Evolutionary conservation across 2,797 vertebrate species (phyloP), one percentile per base, ranked within the genome.

Genomic region (Bovichtus diacanthus): DNA sequence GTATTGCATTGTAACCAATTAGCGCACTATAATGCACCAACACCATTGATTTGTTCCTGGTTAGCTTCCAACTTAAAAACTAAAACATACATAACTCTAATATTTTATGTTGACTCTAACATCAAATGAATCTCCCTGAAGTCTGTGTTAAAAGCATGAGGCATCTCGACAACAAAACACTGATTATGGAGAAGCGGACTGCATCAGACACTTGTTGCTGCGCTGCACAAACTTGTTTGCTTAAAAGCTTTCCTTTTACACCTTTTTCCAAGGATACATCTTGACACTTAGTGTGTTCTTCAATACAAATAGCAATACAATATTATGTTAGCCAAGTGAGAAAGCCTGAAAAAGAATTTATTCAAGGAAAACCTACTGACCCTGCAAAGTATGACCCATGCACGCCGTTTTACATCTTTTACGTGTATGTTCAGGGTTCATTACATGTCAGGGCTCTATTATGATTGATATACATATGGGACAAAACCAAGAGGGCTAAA

Each of bases 381-480:
- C 61, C 55, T 66, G n/a, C 27, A 74, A 64, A 81, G 34, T 15
- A 29, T 68, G 60, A 78, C 9, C 15, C 18, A 51, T 65, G 10
- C 31, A 54, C 43, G 23, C 56, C 55, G 46, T 44, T 83, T 70
- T 78, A 64, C 88, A 82, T 50, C 27, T 81, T 86, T 84, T 63
- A 80, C 83, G 80, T 86, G 62, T 55, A 67, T 80, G 70, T 73
- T 84, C 63, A 78, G 51, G 38, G 74, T 74, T 81, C 9, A 12
- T 72, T 61, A 74, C 71, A 55, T 44, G 62, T 41, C 21, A 58
- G 75, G n/a, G 31, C 39, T 72, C 23, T 55, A 1, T 66, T 46
- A 82, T 87, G 15, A 81, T 84, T 77, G 54, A 87, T 84, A 46
- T 34, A 34, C 31, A 34, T 60, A 77, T 78, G 53, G 51, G 23